Conservation (phyloP, 2,797 vertebrate species). For the Chelonia mydas region DNA sequence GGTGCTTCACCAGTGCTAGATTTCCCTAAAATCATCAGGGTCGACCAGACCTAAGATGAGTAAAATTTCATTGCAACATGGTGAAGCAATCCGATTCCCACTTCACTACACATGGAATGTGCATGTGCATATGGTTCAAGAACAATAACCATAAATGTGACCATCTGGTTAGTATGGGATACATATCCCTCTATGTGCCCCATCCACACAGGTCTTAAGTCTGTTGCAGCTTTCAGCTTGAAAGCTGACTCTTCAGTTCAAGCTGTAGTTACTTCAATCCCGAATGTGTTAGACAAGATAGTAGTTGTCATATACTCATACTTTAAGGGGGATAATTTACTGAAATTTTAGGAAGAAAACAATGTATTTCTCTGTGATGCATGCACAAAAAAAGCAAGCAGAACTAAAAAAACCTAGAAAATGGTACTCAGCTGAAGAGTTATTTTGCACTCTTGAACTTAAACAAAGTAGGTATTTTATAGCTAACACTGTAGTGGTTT, state of each 20-base stretch:
- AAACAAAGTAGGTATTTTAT: slow-evolving; percentile 11
- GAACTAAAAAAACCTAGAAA: slow-evolving; percentile 20
- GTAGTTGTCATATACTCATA: no score
- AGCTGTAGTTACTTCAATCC: neutral
- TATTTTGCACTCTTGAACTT: neutral
- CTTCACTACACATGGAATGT: neutral
- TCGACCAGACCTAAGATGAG: neutral
- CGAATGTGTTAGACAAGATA: neutral
- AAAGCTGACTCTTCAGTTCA: neutral
- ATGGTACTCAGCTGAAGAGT: neutral
- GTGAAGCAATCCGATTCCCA: neutral
- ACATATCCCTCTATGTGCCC: neutral
- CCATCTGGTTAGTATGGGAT: no score
- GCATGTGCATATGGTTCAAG: no score
- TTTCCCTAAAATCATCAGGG: neutral
- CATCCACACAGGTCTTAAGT: neutral
- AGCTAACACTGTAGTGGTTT: slow-evolving; percentile 10
- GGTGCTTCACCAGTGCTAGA: neutral
- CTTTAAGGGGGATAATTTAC: neutral
- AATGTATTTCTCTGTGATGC: neutral
- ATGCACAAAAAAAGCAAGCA: slow-evolving; percentile 30
- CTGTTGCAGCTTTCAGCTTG: neutral
- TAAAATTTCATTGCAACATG: neutral
- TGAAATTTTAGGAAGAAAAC: neutral
- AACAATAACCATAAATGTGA: no score